Conservation (phyloP, 2,888 invertebrate genomes). For the Spilarctia lutea region DNA sequence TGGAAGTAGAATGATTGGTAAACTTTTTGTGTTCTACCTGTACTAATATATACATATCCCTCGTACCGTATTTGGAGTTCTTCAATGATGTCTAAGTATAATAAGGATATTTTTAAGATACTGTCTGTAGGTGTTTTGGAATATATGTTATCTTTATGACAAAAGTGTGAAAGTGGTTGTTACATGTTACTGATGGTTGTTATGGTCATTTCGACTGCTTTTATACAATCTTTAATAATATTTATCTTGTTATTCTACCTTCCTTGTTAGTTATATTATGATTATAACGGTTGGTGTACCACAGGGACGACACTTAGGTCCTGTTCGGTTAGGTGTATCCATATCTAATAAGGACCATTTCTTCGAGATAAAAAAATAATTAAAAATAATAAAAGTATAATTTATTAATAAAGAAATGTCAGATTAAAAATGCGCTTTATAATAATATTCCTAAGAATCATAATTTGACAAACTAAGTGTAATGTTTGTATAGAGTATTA, state of each 20-base stretch:
- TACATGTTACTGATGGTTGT: slow-evolving; percentile 69
- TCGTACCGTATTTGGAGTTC: slow-evolving; percentile 1
- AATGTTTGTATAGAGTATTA: slow-evolving; percentile 3
- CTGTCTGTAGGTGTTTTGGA: slow-evolving; percentile 28
- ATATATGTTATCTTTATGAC: slow-evolving; percentile 29
- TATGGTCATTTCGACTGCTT: slow-evolving; percentile 70
- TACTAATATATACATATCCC: slow-evolving; percentile 20
- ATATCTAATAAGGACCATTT: not conserved
- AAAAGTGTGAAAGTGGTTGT: slow-evolving; percentile 68
- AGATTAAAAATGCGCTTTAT: slow-evolving; percentile 6
- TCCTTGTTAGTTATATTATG: slow-evolving; percentile 59
- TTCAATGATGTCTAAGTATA: not conserved
- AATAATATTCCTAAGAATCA: not conserved
- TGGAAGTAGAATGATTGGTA: not conserved
- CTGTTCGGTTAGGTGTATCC: slow-evolving; percentile 15
- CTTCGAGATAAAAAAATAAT: not conserved
- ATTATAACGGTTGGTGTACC: slow-evolving; percentile 47
- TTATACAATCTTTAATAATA: slow-evolving; percentile 64
- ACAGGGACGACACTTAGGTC: slow-evolving; percentile 47
- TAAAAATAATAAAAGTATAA: not conserved
- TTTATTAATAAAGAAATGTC: slow-evolving; percentile 4
- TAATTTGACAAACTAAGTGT: not conserved
- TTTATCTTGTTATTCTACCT: slow-evolving; percentile 63
- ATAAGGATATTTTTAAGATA: slow-evolving; percentile 10
- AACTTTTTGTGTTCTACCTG: not conserved